Base-by-base conservation (phyloP, 2,797 vertebrate genomes). In the Macropus fuliginosus region DNA sequence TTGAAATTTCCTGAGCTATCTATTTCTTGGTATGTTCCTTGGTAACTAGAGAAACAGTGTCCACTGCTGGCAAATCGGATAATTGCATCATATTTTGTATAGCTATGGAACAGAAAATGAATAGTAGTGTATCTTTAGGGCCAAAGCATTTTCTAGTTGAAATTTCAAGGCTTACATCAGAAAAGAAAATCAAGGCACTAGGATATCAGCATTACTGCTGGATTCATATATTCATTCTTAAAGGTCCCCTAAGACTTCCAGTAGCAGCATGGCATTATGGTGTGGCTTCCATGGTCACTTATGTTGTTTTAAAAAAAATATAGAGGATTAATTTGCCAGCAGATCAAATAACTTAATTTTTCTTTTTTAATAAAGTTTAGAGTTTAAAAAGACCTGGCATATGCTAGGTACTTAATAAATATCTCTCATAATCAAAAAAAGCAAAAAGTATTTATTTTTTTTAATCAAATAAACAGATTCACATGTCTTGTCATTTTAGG, bases 1-100 rank as follows among this genome's bases (percentile, higher is more conserved):
- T 74, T 97, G 94, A 95, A 74, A 94, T 13, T 91, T 95, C 54
- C 6, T 34, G 90, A 54, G 50, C 12, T 46, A 3, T 5, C n/a
- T 98, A 91, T 96, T 93, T n/a, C 87, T 55, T 91, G 59, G 55
- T 95, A 5, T 97, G 62, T 74, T 27, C 74, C 94, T 66, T 95
- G 95, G 99, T 98, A 98, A 98, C 98, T 99, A 97, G 98, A 98
- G 98, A 97, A 99, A 99, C 98, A 99, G 97, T 99, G 98, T 98
- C 99, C 98, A 99, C 99, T 99, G 98, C 98, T 99, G 99, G 98
- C 97, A 98, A 98, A 97, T 97, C 97, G 74, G 95, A 97, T 98
- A 98, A 99, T 98, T 99, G 98, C 99, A 99, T 74, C 91, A 14
- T 46, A 55, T 2, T 21, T 94, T 87, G 92, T 54, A 97, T 27